These are phyloP conservation scores for Thaleichthys pacificus DNA, from an alignment of 2,797 vertebrate species.

Conservation along the genomic window DNA sequence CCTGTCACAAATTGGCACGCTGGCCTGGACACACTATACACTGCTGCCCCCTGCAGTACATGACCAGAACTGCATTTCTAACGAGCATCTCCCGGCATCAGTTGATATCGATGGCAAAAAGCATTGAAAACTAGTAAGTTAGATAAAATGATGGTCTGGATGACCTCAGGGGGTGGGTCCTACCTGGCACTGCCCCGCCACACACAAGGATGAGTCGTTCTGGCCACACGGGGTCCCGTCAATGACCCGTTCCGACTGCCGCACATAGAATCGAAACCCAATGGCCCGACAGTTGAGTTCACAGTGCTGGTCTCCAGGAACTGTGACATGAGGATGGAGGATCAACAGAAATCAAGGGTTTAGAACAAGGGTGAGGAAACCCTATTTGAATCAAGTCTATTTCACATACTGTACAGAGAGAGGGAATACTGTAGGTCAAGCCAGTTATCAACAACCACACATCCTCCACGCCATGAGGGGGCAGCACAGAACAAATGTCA, in stretches of 20 bases:
- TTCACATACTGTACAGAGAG: background rate
- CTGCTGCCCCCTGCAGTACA: slow-evolving; percentile 68
- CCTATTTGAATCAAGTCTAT: too few species aligned
- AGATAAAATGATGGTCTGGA: background rate
- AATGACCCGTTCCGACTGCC: slow-evolving; percentile 83
- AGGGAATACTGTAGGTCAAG: background rate
- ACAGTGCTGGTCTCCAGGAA: slow-evolving; percentile 82
- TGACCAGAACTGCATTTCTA: slow-evolving; percentile 3
- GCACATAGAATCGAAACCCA: slow-evolving; percentile 94
- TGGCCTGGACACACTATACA: slow-evolving; percentile 10
- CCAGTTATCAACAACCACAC: background rate
- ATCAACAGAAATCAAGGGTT: background rate
- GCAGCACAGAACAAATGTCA: background rate
- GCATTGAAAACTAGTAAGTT: background rate
- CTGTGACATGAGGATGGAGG: slow-evolving; percentile 59
- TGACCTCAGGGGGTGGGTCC: slow-evolving; percentile 29
- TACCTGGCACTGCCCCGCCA: slow-evolving; percentile 91
- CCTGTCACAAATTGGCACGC: slow-evolving; percentile 16
- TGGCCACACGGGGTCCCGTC: slow-evolving; percentile 91
- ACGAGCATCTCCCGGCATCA: background rate
- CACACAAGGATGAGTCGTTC: slow-evolving; percentile 83
- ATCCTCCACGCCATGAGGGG: too few species aligned
- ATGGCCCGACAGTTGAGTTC: slow-evolving; percentile 90
- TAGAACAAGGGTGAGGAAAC: too few species aligned
- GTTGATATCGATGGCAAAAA: background rate